Percentiles rank a stretch among this genome's conserved stretches.
These are phyloP conservation scores for Vidua macroura DNA, from an alignment of 2,113 vertebrate species.

Conservation along the genomic window DNA sequence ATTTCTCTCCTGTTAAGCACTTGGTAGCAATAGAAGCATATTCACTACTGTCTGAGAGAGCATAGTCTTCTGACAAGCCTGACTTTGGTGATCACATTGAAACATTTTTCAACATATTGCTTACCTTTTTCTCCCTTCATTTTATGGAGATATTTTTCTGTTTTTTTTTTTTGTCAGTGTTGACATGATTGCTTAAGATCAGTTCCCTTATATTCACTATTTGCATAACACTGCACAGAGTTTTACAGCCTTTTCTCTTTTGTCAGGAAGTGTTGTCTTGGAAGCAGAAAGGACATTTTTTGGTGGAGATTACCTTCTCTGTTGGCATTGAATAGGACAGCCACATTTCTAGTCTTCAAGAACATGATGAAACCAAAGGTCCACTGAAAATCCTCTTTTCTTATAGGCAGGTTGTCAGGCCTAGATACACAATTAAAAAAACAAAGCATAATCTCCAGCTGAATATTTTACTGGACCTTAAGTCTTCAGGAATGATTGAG, in stretches of 20 bases:
- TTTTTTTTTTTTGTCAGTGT: not conserved
- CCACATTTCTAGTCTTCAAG: not conserved
- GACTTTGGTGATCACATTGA: not conserved
- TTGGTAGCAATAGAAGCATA: not conserved
- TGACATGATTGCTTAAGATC: not conserved
- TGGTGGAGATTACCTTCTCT: not conserved
- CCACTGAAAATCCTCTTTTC: not conserved
- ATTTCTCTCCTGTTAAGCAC: not conserved
- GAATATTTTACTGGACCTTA: not conserved
- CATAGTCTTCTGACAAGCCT: not conserved
- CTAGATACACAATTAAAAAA: not conserved
- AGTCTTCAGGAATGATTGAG: not conserved
- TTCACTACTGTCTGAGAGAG: not conserved
- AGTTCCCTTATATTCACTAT: not conserved
- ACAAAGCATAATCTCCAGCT: not conserved
- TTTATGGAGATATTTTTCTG: not conserved
- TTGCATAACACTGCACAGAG: not conserved
- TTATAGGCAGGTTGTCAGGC: not conserved
- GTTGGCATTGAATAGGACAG: not conserved
- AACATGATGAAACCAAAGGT: not conserved
- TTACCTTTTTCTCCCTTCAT: not conserved
- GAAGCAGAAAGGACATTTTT: not conserved
- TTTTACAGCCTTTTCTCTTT: not conserved
- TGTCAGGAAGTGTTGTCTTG: not conserved
- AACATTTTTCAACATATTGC: not conserved